phyloP scores from a whole-genome alignment of 1,140 invertebrate species.

The Pollicipes pollicipes region DNA sequence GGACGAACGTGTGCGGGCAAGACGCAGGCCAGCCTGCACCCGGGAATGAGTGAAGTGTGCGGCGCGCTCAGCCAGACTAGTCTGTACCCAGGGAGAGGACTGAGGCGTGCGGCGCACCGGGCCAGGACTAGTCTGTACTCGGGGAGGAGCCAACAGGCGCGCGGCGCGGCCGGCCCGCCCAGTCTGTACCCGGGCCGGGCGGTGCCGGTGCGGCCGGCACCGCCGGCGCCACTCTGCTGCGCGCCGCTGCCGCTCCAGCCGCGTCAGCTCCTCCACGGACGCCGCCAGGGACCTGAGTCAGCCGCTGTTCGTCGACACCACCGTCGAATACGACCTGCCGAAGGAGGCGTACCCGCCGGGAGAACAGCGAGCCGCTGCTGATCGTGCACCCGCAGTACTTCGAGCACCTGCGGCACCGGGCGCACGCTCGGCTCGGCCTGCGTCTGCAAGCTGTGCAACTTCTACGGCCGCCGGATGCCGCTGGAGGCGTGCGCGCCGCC shows the following conservation, averaged over 20 bases:
- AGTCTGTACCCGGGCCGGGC: not conserved
- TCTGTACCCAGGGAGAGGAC: no score
- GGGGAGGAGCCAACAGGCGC: no score
- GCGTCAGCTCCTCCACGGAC: not conserved
- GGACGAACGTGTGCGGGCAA: not conserved
- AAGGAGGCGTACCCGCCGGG: conserved; percentile 11
- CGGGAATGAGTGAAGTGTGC: not conserved
- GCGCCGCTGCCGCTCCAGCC: not conserved
- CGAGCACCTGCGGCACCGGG: conserved; percentile 6
- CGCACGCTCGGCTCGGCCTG: not conserved
- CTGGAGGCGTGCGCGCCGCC: no score
- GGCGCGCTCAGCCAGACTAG: not conserved
- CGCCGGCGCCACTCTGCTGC: not conserved
- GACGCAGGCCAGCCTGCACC: no score
- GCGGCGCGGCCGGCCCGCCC: no score
- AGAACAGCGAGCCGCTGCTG: conserved; percentile 12
- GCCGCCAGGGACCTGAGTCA: conserved; percentile 9
- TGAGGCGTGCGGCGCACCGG: not conserved
- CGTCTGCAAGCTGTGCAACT: not conserved
- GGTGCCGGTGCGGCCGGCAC: not conserved
- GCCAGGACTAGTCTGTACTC: no score
- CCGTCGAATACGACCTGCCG: conserved; percentile 12
- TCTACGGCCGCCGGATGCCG: not conserved
- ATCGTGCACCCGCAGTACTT: conserved; percentile 12
- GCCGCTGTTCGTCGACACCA: conserved; percentile 12